These are phyloP conservation scores for Oxygymnocypris stewartii DNA, from an alignment of 2,113 vertebrate species.

Conservation along the genomic window DNA sequence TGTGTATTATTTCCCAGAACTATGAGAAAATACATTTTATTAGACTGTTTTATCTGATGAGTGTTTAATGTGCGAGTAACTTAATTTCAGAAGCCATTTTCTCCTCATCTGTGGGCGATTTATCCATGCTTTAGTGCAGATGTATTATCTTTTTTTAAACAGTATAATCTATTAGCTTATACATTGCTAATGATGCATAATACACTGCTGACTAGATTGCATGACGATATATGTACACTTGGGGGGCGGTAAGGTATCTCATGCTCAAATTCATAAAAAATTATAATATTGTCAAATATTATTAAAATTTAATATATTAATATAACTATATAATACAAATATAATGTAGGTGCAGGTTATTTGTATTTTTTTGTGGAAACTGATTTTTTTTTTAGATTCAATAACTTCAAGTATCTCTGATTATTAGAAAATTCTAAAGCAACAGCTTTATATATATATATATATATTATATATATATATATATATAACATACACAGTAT, in stretches of 20 bases:
- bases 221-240: neutral
- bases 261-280: neutral
- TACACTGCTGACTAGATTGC: neutral
- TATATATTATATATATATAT: too few species aligned
- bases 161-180: neutral
- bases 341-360: too few species aligned
- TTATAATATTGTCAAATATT: too few species aligned
- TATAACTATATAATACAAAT: too few species aligned
- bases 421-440: too few species aligned
- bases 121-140: neutral
- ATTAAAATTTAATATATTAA: too few species aligned
- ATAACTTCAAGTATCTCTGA: too few species aligned
- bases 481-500: too few species aligned
- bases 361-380: too few species aligned
- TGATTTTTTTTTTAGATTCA: too few species aligned
- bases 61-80: slow-evolving; percentile 25
- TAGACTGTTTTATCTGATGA: slow-evolving; percentile 36
- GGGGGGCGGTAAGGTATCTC: neutral
- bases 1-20: slow-evolving; percentile 20
- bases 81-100: slow-evolving; percentile 13
- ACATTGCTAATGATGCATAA: neutral
- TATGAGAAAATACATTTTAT: slow-evolving; percentile 5
- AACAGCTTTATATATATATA: too few species aligned
- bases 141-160: neutral
- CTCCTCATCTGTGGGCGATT: neutral